A percentile compares a stretch with the other conserved stretches of the same genome.
These are phyloP conservation scores for Siniperca scherzeri DNA, from an alignment of 2,797 vertebrate genomes.

Conservation along the genomic window DNA sequence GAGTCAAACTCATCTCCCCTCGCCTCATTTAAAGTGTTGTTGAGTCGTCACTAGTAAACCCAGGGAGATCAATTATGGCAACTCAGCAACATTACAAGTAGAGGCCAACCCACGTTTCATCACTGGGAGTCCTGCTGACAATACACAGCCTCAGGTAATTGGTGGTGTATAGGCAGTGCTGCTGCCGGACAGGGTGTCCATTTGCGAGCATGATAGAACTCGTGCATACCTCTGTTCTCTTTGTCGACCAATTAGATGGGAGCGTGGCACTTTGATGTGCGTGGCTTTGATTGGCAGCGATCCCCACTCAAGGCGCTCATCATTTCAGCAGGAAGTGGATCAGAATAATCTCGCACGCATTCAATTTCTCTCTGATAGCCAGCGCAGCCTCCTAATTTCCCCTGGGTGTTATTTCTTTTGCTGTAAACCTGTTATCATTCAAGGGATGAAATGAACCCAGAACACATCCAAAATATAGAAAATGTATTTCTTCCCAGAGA, in stretches of 20 bases:
- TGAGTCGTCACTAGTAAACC: constrained; percentile 63
- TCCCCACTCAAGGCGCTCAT: constrained; percentile 72
- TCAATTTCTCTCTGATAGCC: constrained; percentile 73
- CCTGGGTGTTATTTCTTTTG: constrained; percentile 74
- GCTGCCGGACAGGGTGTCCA: constrained; percentile 44
- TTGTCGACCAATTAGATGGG: constrained; percentile 73
- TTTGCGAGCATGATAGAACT: constrained; percentile 44
- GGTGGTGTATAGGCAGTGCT: constrained; percentile 41
- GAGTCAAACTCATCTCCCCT: constrained; percentile 50
- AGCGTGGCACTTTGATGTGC: constrained; percentile 33
- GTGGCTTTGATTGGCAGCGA: constrained; percentile 72
- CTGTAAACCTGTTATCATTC: constrained; percentile 80
- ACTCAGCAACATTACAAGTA: constrained; percentile 69
- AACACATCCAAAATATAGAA: constrained; percentile 50
- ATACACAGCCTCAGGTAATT: constrained; percentile 68
- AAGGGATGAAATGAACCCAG: constrained; percentile 63
- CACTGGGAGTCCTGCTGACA: constrained; percentile 55
- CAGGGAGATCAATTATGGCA: constrained; percentile 76
- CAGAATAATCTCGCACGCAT: constrained; percentile 71
- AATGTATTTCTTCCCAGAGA: constrained; percentile 49
- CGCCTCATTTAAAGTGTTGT: constrained; percentile 69
- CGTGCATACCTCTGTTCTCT: constrained; percentile 24
- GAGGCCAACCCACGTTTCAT: constrained; percentile 61
- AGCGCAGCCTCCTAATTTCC: constrained; percentile 76
- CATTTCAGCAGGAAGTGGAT: constrained; percentile 73